Conservation (phyloP, 2,888 invertebrate genomes). For the Rotaria socialis region DNA sequence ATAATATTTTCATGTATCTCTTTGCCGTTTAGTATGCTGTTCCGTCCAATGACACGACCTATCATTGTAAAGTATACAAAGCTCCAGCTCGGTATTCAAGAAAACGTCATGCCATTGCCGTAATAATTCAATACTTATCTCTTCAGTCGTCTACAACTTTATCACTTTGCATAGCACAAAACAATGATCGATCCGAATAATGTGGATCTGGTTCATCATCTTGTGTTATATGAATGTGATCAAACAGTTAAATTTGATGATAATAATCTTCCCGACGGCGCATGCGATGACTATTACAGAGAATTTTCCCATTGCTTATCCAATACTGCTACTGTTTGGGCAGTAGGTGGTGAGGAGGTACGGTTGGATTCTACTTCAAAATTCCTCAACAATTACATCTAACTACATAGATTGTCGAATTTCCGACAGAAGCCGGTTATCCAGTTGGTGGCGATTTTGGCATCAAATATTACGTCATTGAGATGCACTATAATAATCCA, state of each 20-base stretch:
- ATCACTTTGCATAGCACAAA: no score
- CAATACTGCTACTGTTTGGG: conserved; percentile 40
- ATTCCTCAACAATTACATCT: background rate
- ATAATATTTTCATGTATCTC: no score
- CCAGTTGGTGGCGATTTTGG: background rate
- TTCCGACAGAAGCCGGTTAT: conserved; percentile 34
- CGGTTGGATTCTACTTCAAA: background rate
- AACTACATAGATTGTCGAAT: background rate
- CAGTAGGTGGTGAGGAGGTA: conserved; percentile 39
- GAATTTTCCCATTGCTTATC: background rate
- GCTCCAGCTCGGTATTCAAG: no score
- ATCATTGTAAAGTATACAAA: no score
- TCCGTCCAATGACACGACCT: no score
- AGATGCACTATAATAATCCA: background rate
- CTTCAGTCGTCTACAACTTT: no score
- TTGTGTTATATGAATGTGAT: conserved; percentile 38
- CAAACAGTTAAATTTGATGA: conserved; percentile 33
- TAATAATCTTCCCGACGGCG: conserved; percentile 2
- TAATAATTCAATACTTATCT: no score
- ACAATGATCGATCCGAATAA: no score
- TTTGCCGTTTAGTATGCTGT: no score
- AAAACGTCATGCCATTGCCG: no score
- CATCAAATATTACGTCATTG: conserved; percentile 38
- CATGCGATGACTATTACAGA: background rate
- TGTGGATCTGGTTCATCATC: conserved; percentile 40